Evolutionary conservation across 2,888 invertebrate species (phyloP).

Genomic region (Cabera pusaria): DNA sequence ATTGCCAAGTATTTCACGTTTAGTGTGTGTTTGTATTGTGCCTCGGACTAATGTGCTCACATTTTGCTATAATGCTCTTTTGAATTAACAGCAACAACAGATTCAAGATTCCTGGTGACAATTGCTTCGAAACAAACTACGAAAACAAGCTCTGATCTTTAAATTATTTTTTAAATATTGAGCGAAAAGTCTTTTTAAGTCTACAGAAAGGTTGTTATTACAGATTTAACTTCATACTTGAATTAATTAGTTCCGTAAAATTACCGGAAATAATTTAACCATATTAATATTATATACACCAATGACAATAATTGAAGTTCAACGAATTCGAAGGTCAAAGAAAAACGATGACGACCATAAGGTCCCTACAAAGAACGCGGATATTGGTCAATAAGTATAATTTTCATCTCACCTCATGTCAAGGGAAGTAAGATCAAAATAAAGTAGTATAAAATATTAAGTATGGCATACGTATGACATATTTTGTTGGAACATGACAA

Average conservation of each 20-base stretch:
- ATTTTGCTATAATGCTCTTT: no score
- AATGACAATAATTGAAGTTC: conserved; percentile 8
- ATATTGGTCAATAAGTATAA: conserved; percentile 21
- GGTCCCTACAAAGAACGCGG: conserved; percentile 28
- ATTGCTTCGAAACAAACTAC: no score
- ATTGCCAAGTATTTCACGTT: conserved; percentile 4
- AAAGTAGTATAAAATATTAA: no score
- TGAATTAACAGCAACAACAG: no score
- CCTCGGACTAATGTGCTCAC: not conserved
- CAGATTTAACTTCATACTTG: no score
- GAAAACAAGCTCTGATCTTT: no score
- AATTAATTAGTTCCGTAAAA: conserved; percentile 12
- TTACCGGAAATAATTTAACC: conserved; percentile 23
- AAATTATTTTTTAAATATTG: no score
- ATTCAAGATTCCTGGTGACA: no score
- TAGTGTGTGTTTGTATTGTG: not conserved
- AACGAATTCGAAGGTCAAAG: conserved; percentile 21
- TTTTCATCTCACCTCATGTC: no score
- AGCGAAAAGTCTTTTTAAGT: no score
- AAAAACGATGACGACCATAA: conserved; percentile 25
- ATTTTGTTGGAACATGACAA: no score
- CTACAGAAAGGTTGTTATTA: conserved; percentile 15
- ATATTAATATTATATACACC: not conserved
- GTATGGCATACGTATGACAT: no score
- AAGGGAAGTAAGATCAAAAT: conserved; percentile 20